Evolutionary conservation across 2,888 invertebrate species (phyloP).

Genomic region (Eristalinus sepulchralis): DNA sequence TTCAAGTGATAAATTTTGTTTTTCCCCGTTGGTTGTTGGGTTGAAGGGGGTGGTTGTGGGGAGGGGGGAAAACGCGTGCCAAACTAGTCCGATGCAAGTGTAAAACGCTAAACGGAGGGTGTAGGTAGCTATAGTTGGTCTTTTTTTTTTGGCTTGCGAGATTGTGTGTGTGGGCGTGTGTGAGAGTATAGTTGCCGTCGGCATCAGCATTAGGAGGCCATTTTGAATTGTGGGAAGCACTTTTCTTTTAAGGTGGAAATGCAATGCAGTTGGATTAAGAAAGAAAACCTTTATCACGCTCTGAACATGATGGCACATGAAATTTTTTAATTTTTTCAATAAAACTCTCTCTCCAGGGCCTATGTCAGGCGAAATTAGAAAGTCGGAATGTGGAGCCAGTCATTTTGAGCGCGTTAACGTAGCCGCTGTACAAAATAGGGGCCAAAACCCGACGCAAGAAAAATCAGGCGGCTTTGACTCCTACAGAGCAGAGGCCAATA

Average conservation of each 20-base stretch:
- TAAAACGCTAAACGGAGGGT: slow-evolving; percentile 13
- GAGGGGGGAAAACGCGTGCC: slow-evolving; percentile 37
- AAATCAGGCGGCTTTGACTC: too few relatives aligned
- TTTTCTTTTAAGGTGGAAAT: background rate
- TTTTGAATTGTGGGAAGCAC: slow-evolving; percentile 4
- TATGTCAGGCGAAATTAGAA: too few relatives aligned
- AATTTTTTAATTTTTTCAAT: too few relatives aligned
- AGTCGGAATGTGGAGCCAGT: too few relatives aligned
- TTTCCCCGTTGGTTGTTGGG: background rate
- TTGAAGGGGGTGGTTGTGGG: background rate
- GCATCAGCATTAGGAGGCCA: background rate
- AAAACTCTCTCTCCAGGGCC: too few relatives aligned
- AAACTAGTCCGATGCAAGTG: slow-evolving; percentile 37
- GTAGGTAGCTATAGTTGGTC: background rate
- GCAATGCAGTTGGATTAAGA: background rate
- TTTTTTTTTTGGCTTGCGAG: background rate
- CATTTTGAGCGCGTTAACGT: too few relatives aligned
- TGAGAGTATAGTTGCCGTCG: slow-evolving; percentile 10
- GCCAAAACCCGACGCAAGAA: too few relatives aligned
- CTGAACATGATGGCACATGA: too few relatives aligned
- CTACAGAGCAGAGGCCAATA: too few relatives aligned
- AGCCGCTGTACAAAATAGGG: too few relatives aligned
- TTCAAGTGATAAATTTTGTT: slow-evolving; percentile 5
- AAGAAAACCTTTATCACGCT: too few relatives aligned
- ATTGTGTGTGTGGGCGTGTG: background rate